Percentiles rank a stretch among this genome's conserved stretches.
These are phyloP conservation scores for Tenthredo amoena DNA, from an alignment of 2,888 invertebrate genomes.

Conservation along the genomic window DNA sequence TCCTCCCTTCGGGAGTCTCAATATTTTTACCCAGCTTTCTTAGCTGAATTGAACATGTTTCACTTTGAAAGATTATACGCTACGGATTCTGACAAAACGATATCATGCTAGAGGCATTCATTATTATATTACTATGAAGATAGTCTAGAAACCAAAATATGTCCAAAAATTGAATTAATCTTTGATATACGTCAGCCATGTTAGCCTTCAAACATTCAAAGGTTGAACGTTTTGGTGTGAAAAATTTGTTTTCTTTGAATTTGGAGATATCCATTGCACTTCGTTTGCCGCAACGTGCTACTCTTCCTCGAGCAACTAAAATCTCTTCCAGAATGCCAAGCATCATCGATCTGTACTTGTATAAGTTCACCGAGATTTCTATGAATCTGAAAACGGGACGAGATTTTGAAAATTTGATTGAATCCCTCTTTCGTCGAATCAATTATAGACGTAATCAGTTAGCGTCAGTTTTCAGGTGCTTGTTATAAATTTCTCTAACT, in stretches of 20 bases:
- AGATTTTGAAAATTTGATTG: neutral
- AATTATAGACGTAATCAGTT: neutral
- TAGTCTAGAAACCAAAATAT: neutral
- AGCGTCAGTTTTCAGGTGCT: neutral
- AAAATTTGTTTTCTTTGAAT: neutral
- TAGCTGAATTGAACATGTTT: constrained; percentile 25
- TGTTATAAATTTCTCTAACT: neutral
- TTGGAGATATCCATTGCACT: neutral
- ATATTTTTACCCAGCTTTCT: constrained; percentile 33
- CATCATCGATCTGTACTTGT: neutral
- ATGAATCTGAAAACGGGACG: neutral
- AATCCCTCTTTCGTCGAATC: neutral
- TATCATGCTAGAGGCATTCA: neutral
- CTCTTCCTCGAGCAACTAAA: neutral
- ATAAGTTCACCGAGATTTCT: neutral
- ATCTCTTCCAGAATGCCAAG: neutral
- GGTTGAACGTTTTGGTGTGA: neutral
- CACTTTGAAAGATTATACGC: constrained; percentile 13
- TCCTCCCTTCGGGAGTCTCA: constrained; percentile 12
- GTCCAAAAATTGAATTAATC: neutral
- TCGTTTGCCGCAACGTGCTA: neutral
- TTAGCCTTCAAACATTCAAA: neutral
- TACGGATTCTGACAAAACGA: neutral
- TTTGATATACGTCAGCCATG: neutral
- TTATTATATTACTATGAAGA: neutral